Percentiles rank a stretch among this genome's conserved stretches.
phyloP scores from a whole-genome alignment of 92 coral and sea anemone genomes.

The Palythoa caribaeorum region DNA sequence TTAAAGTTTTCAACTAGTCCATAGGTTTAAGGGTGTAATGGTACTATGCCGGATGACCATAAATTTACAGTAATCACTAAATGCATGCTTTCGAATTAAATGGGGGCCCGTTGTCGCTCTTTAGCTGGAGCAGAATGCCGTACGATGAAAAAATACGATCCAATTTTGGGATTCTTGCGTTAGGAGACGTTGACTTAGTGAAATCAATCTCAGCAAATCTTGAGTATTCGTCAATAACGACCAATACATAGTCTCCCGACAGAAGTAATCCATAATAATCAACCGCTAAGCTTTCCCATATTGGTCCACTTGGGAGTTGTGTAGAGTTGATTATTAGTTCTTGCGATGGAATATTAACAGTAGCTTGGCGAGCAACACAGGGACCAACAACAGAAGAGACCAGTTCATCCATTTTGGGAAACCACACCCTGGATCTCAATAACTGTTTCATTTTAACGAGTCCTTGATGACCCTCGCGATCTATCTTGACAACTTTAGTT shows the following conservation, averaged over 20 bases:
- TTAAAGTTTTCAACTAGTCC: too few species aligned
- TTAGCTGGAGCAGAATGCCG: constrained; percentile 17
- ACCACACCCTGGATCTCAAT: too few species aligned
- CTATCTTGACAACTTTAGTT: too few species aligned
- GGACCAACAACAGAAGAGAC: constrained; percentile 37
- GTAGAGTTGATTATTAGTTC: constrained; percentile 32
- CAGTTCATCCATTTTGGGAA: constrained; percentile 34
- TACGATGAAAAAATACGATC: too few species aligned
- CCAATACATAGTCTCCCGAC: too few species aligned
- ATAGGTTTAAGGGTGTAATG: too few species aligned
- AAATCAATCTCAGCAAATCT: constrained; percentile 33
- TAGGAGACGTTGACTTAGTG: too few species aligned
- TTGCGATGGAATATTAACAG: constrained; percentile 36
- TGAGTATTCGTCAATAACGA: constrained; percentile 32
- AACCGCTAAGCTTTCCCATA: constrained; percentile 24
- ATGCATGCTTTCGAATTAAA: constrained; percentile 34
- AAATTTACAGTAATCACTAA: too few species aligned
- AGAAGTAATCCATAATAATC: constrained; percentile 32
- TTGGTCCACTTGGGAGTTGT: background rate
- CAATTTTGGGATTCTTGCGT: too few species aligned
- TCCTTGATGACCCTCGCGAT: too few species aligned
- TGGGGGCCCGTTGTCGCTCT: constrained; percentile 30
- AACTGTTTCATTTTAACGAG: too few species aligned
- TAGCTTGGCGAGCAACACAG: constrained; percentile 42
- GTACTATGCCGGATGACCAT: background rate